Evolutionary conservation across 1,140 invertebrate genomes (phyloP).

Genomic region (Aphaenogaster floridana): DNA sequence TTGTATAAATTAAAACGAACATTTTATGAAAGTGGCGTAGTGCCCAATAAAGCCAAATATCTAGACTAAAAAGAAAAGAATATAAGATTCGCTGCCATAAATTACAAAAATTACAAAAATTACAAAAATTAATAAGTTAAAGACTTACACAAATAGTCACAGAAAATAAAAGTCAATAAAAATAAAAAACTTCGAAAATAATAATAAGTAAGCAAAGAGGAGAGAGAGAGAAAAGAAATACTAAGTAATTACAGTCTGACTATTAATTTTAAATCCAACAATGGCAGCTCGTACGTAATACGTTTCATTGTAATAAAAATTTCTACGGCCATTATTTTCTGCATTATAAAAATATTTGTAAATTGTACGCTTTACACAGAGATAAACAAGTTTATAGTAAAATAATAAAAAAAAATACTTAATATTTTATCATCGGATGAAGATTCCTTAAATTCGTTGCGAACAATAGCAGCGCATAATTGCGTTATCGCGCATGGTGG

Average conservation of each 20-base stretch:
- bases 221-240: neutral
- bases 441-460: conserved; percentile 4
- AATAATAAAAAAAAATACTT: neutral
- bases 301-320: neutral
- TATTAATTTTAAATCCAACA: neutral
- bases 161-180: neutral
- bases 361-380: neutral
- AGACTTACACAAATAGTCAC: too few species aligned
- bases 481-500: conserved; percentile 38
- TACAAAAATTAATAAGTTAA: too few species aligned
- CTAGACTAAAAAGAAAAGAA: too few species aligned
- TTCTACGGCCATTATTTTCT: neutral
- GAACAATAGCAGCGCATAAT: conserved; percentile 38
- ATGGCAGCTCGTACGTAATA: neutral
- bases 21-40: too few species aligned
- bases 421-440: neutral
- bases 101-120: too few species aligned
- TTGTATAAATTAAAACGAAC: too few species aligned
- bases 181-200: neutral
- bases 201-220: neutral
- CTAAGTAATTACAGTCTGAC: neutral
- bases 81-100: too few species aligned
- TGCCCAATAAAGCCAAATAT: too few species aligned
- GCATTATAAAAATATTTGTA: neutral
- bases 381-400: neutral